These are phyloP conservation scores for Plusia festucae DNA, from an alignment of 2,888 invertebrate genomes.

Conservation along the genomic window DNA sequence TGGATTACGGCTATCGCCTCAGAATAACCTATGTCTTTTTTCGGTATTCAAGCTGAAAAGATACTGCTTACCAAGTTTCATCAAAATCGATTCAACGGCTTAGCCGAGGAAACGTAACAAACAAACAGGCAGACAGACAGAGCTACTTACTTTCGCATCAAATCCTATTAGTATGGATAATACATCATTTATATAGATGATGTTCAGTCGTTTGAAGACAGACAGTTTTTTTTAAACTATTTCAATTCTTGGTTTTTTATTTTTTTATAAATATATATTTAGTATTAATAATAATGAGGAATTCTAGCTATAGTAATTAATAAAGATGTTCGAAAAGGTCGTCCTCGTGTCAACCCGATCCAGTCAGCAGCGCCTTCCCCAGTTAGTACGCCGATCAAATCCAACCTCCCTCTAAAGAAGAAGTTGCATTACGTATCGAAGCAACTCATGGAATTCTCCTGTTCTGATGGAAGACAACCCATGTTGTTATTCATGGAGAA, in stretches of 20 bases:
- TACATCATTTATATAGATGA: too few species aligned
- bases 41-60: too few species aligned
- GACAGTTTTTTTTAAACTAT: too few species aligned
- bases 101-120: too few species aligned
- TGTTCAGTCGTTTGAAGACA: too few species aligned
- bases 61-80: too few species aligned
- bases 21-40: too few species aligned
- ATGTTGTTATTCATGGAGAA: slow-evolving; percentile 98
- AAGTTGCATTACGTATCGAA: slow-evolving; percentile 94
- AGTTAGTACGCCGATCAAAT: slow-evolving; percentile 66
- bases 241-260: neutral
- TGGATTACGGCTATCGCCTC: too few species aligned
- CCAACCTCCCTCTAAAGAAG: slow-evolving; percentile 92
- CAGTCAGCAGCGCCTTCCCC: slow-evolving; percentile 65
- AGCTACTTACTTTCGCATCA: too few species aligned
- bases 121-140: too few species aligned
- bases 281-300: neutral
- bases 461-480: slow-evolving; percentile 94
- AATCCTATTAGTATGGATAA: too few species aligned
- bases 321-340: slow-evolving; percentile 68
- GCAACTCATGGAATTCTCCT: slow-evolving; percentile 84
- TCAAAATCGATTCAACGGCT: too few species aligned
- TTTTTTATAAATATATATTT: neutral
- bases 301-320: neutral
- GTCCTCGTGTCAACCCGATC: slow-evolving; percentile 80